Conservation (phyloP, 2,888 invertebrate species). For the Scelioninae gen. 1 region DNA sequence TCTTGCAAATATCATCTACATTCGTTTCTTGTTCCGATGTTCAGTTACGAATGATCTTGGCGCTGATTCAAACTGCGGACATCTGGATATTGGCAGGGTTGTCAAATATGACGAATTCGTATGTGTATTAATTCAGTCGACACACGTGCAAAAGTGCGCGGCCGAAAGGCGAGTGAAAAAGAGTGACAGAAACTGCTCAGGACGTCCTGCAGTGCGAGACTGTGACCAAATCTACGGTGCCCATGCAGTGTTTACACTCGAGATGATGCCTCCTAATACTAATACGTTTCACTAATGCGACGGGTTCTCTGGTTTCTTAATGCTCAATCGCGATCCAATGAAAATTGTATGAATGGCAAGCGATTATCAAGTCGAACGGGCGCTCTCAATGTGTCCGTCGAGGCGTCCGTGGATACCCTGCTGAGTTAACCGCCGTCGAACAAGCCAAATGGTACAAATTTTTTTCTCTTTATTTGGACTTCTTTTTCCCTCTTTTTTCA, state of each 20-base stretch:
- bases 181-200: constrained; percentile 71
- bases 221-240: constrained; percentile 83
- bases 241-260: constrained; percentile 85
- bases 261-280: constrained; percentile 85
- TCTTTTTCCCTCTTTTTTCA: constrained; percentile 53
- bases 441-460: constrained; percentile 81
- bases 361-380: constrained; percentile 85
- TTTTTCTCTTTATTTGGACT: constrained; percentile 70
- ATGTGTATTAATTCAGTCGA: constrained; percentile 39
- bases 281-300: constrained; percentile 82
- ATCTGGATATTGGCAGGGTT: no score
- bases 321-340: constrained; percentile 85
- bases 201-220: constrained; percentile 81
- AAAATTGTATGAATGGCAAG: constrained; percentile 84
- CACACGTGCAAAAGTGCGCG: constrained; percentile 60
- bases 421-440: constrained; percentile 82
- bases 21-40: no score
- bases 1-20: no score
- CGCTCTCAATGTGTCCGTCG: constrained; percentile 84
- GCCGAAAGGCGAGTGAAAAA: constrained; percentile 44
- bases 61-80: no score
- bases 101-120: no score
- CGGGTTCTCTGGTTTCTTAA: constrained; percentile 78
- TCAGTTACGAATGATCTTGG: no score
- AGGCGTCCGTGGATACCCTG: constrained; percentile 83